Conservation (phyloP, 2,888 invertebrate species). For the Agrilus biguttatus region DNA sequence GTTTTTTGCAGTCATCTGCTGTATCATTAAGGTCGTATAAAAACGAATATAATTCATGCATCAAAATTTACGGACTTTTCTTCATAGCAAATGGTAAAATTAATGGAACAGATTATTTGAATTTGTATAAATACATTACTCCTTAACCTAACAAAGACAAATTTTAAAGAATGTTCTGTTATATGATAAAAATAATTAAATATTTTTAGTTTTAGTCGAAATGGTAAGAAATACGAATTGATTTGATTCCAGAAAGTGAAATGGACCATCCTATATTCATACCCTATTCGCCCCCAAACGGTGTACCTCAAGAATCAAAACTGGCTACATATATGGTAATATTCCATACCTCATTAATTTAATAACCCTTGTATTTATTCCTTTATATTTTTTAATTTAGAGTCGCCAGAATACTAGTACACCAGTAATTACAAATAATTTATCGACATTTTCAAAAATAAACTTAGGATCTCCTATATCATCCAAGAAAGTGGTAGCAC, state of each 20-base stretch:
- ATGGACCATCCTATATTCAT: conserved; percentile 73
- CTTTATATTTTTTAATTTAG: conserved; percentile 13
- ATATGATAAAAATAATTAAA: too few relatives aligned
- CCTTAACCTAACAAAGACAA: too few relatives aligned
- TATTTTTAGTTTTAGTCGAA: too few relatives aligned
- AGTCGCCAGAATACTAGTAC: conserved; percentile 22
- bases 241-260: conserved; percentile 4
- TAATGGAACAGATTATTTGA: too few relatives aligned
- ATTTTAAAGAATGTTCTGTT: too few relatives aligned
- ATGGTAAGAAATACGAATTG: too few relatives aligned
- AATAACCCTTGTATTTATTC: conserved; percentile 4
- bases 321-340: conserved; percentile 72
- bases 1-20: too few relatives aligned
- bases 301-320: conserved; percentile 73
- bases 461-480: conserved; percentile 22
- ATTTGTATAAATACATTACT: too few relatives aligned
- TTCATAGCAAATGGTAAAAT: too few relatives aligned
- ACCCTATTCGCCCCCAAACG: conserved; percentile 51
- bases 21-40: too few relatives aligned
- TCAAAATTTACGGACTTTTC: too few relatives aligned
- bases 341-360: not conserved
- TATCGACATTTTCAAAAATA: conserved; percentile 23
- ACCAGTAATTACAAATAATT: conserved; percentile 18
- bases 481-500: conserved; percentile 35
- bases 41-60: too few relatives aligned